Base-by-base conservation (phyloP, 2,888 invertebrate genomes). In the Tinea pellionella region DNA sequence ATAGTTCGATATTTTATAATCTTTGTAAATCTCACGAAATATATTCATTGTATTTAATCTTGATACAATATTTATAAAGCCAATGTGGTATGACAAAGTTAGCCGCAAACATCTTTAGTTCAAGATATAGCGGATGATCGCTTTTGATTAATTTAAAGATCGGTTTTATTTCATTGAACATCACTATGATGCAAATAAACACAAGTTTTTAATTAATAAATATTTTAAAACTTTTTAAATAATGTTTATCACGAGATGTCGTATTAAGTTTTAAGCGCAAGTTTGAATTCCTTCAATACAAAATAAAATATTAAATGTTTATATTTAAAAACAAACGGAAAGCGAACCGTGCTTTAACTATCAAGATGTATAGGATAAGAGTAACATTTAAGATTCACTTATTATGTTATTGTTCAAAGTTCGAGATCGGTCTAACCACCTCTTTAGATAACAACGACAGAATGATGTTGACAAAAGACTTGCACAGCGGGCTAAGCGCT, bases 401-500 rank as follows among this genome's bases (percentile, higher is more conserved):
- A 57, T 86, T 84, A 85, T 86, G 77, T 85, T 81, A 57, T 86
- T 85, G 85, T 86, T 80, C 78, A 32, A 24, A 55, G 16, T 55
- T 47, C 11, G 57, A 57, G 57, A 57, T 67, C 69, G 67, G 74
- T 70, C 73, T 70, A 70, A 65, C 63, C 68, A 55, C 75, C 84
- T 85, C 78, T 86, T 85, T 80, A 86, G 86, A 86, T 85, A 84
- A 70, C 57, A 67, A 61, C 61, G 62, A 32, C 57, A 16, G 32
- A 57, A 65, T 75, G 81, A 85, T 83, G 84, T 80, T 85, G 86
- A 86, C 85, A 86, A 86, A 85, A 76, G 81, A 77, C 71, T 71
- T 57, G 69, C 66, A 70, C 68, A 71, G 69, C 75, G 69, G 75
- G 71, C 75, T 68, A 53, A 64, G 62, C 67, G 69, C 78, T 80